phyloP scores from a whole-genome alignment of 2,113 vertebrate species.

The Axis porcinus region DNA sequence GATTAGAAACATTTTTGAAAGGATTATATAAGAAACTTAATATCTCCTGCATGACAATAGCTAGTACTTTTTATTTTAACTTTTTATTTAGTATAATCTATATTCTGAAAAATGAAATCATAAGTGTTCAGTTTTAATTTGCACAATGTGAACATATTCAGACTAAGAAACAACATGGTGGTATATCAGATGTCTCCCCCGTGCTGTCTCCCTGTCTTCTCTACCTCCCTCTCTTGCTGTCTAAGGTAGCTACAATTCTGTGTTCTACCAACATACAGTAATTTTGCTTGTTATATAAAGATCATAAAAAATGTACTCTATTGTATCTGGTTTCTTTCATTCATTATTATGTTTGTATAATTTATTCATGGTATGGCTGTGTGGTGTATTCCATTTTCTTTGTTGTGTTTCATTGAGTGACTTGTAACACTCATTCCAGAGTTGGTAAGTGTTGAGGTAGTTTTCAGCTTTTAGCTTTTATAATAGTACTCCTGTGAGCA shows the following conservation, averaged over 20 bases:
- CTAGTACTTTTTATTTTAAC: neutral
- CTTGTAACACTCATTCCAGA: neutral
- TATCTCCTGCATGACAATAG: neutral
- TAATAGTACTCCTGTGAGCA: neutral
- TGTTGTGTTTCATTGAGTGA: neutral
- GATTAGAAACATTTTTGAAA: conserved; percentile 5
- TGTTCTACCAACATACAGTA: neutral
- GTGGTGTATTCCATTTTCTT: neutral
- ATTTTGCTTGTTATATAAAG: neutral
- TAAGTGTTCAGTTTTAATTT: conserved; percentile 5
- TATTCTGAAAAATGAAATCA: neutral
- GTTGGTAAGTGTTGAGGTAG: neutral
- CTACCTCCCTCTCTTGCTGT: neutral
- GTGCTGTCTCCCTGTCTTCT: neutral
- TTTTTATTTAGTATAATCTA: neutral
- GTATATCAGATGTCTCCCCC: neutral
- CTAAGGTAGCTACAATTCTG: neutral
- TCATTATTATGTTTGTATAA: neutral
- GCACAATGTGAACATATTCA: neutral
- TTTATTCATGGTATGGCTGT: neutral
- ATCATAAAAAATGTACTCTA: neutral
- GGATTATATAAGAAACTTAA: neutral
- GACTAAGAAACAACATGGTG: neutral
- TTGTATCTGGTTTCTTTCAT: neutral
- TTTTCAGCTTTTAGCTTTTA: conserved; percentile 39